Base-by-base conservation (phyloP, 2,888 invertebrate species). In the Erebia palarica region DNA sequence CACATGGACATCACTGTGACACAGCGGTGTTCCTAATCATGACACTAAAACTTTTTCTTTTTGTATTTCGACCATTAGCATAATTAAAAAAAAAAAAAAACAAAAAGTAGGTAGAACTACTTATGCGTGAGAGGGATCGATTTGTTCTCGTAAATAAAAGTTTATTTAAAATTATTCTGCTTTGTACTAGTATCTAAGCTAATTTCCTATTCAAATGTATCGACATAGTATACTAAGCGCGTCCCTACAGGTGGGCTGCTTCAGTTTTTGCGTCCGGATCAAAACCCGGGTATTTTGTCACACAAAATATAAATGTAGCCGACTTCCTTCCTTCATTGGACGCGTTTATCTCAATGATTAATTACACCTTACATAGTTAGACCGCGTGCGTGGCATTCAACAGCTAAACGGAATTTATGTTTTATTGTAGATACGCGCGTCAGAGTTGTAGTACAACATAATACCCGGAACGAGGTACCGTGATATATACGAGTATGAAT, bases 221-320 rank as follows among this genome's bases (percentile, higher is more conserved):
- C 63, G 63, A 64, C 63, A 64, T 49, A 8, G 8, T 14, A 9
- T 3, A 49, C 58, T 3, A n/a, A 14, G 4, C 65, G 47, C 88
- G 75, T 61, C 85, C 72, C 91, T 88, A 87, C 64, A 44, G 21
- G 78, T 58, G 82, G 83, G 82, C 83, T 82, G 91, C 88, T 89
- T 86, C 90, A 92, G 88, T 92, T 93, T 92, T 93, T 93, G 89
- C 87, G 89, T 90, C 88, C 90, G 91, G 91, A 91, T 92, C 92
- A 92, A 92, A 92, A 91, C 84, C 87, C 86, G 88, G 89, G 90
- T 89, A 92, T 93, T 93, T 93, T 93, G 92, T 93, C 92, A 92
- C 89, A 93, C 92, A 92, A 91, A 92, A 93, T 92, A 92, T 92
- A 92, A 92, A 93, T 87, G 91, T 90, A 84, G 89, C 89, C 82